Evolutionary conservation across 2,113 vertebrate species (phyloP), one percentile per base, ranked within the genome.

Genomic region (Amphiprion ocellaris): DNA sequence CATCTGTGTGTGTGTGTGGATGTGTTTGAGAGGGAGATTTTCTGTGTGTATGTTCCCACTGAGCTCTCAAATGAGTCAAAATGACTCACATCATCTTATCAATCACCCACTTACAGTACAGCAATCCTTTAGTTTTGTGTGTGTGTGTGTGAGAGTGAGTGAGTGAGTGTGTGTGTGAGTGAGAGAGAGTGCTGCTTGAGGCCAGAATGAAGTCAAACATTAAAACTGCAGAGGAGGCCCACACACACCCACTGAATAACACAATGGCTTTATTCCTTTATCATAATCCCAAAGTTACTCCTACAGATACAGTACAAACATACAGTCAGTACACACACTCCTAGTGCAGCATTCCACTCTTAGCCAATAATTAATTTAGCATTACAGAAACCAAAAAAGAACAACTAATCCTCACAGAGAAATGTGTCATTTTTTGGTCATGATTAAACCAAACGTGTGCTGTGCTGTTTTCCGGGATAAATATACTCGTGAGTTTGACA

Each of bases 41-140:
- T 64, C 14, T 82, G 52, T 30, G 37, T 84, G 53, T 66, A 28
- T 62, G 63, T 70, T 62, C 77, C 63, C 71, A 76, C 62, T 59
- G 72, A 90, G 83, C 69, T 60, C 17, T 73, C 70, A 74, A 72
- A 82, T 87, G 84, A 91, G 72, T 88, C 75, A 81, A 89, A 90
- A 86, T 90, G 89, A 93, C 75, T 93, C 90, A 91, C 76, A 87
- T 88, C 62, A 79, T 87, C 81, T 85, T 81, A 91, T 90, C 80
- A 90, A 90, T 91, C 88, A 88, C 79, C 79, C 90, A 91, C 87
- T 88, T 88, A 87, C 66, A 76, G 66, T 74, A 71, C 69, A 85
- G 62, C 52, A 64, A 77, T 81, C 24, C 50, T 44, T 66, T 56
- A 15, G 11, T 47, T 66, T 4, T 53, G 59, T 63, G 33, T 50